Percentiles rank a stretch among this genome's conserved stretches.
Evolutionary conservation across 64 coral and sea anemone genomes (phyloP).

Genomic region (Acropora yongei): DNA sequence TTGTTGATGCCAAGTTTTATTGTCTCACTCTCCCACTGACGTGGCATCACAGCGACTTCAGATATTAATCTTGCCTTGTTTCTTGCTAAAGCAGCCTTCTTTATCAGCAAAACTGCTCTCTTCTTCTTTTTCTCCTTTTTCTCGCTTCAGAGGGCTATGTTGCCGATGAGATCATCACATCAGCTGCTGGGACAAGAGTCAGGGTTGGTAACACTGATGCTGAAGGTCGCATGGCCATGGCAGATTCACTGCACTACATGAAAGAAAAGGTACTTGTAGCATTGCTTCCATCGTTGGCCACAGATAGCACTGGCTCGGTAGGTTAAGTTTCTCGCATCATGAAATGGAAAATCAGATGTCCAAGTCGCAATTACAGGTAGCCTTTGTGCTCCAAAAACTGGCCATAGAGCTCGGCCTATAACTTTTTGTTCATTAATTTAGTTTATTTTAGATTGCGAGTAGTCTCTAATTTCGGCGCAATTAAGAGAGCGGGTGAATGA

Average conservation of each 20-base stretch:
- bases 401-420: no score
- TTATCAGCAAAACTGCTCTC: no score
- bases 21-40: no score
- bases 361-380: no score
- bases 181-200: constrained; percentile 83
- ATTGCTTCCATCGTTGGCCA: background rate
- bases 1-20: background rate
- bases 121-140: background rate
- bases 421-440: no score
- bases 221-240: constrained; percentile 93
- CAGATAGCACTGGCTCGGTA: no score
- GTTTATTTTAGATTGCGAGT: no score
- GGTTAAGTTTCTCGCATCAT: background rate
- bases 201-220: constrained; percentile 97
- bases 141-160: constrained; percentile 80
- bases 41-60: no score
- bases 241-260: constrained; percentile 76
- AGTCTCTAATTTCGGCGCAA: background rate
- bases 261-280: constrained; percentile 54
- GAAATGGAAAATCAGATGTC: background rate
- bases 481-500: no score
- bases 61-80: no score
- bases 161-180: constrained; percentile 92
- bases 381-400: no score
- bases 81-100: no score